Percentiles rank a stretch among this genome's conserved stretches.
Evolutionary conservation across 2,113 vertebrate genomes (phyloP).

Genomic region (Petaurus breviceps): DNA sequence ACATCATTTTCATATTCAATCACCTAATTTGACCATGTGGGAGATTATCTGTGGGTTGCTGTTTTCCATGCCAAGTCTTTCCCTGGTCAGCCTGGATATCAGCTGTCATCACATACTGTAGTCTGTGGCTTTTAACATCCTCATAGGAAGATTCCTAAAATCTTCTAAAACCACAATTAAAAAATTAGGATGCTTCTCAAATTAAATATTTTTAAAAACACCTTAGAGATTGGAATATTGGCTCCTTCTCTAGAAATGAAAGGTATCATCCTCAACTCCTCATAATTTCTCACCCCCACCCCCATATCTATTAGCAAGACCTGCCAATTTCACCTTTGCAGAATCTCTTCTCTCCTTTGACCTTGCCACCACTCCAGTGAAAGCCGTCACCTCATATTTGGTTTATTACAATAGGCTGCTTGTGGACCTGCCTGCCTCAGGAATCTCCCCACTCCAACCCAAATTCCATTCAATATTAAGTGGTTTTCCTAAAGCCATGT

Average conservation of each 20-base stretch:
- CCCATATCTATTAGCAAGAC: neutral
- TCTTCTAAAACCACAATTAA: conserved; percentile 50
- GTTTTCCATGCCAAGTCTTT: neutral
- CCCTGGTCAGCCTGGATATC: conserved; percentile 16
- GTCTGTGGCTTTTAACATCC: conserved; percentile 50
- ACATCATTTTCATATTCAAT: neutral
- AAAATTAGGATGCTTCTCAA: conserved; percentile 39
- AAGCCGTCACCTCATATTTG: neutral
- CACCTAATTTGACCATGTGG: neutral
- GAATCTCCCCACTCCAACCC: neutral
- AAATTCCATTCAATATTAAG: neutral
- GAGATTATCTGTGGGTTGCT: conserved; percentile 33
- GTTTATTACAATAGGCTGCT: neutral
- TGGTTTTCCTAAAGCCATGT: neutral
- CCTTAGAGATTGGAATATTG: neutral
- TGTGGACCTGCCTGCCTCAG: neutral
- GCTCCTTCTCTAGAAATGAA: neutral
- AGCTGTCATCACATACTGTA: neutral
- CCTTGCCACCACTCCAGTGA: neutral
- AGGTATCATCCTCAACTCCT: neutral
- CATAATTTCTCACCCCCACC: neutral
- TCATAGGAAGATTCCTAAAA: conserved; percentile 34
- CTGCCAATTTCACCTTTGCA: neutral
- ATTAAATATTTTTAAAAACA: conserved; percentile 47
- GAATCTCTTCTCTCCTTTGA: neutral